A percentile compares a stretch with the other conserved stretches of the same genome.
Evolutionary conservation across 2,888 invertebrate species (phyloP).

Genomic region (Synanthedon vespiformis): DNA sequence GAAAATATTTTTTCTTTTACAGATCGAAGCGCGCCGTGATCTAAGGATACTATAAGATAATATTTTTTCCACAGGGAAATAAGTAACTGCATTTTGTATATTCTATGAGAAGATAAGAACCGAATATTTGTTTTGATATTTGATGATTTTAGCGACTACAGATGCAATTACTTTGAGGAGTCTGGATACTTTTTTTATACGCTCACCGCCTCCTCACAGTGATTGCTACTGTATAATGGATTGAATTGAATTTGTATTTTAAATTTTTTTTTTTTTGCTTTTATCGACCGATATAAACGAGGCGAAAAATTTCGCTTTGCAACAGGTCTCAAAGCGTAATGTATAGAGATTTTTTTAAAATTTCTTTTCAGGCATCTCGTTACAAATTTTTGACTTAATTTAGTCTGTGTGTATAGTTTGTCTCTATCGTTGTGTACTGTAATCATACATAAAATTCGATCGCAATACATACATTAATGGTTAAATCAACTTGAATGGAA

Average conservation of each 20-base stretch:
- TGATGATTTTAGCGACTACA: constrained; percentile 62
- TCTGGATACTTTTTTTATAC: constrained; percentile 61
- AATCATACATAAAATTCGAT: not conserved
- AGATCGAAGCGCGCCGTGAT: constrained; percentile 70
- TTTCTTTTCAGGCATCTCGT: constrained; percentile 63
- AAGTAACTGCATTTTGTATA: constrained; percentile 73
- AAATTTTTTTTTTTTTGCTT: constrained; percentile 38
- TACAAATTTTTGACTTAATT: constrained; percentile 8
- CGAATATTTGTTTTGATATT: constrained; percentile 70
- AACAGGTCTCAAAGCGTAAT: constrained; percentile 61
- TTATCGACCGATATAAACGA: constrained; percentile 45
- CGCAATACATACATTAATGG: not conserved
- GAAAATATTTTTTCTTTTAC: constrained; percentile 30
- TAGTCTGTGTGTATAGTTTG: not conserved
- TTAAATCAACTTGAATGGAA: constrained; percentile 1
- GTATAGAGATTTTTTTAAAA: constrained; percentile 65
- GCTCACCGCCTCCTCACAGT: constrained; percentile 66
- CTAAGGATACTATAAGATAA: constrained; percentile 71
- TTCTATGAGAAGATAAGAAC: constrained; percentile 71
- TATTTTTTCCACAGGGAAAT: constrained; percentile 72
- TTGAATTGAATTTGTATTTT: constrained; percentile 58
- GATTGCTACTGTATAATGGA: constrained; percentile 55
- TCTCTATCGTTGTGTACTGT: not conserved
- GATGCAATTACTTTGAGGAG: constrained; percentile 65
- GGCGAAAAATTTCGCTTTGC: constrained; percentile 50